A percentile compares a stretch with the other conserved stretches of the same genome.
phyloP scores from a whole-genome alignment of 2,797 vertebrate genomes.

The Liparis tanakae region DNA sequence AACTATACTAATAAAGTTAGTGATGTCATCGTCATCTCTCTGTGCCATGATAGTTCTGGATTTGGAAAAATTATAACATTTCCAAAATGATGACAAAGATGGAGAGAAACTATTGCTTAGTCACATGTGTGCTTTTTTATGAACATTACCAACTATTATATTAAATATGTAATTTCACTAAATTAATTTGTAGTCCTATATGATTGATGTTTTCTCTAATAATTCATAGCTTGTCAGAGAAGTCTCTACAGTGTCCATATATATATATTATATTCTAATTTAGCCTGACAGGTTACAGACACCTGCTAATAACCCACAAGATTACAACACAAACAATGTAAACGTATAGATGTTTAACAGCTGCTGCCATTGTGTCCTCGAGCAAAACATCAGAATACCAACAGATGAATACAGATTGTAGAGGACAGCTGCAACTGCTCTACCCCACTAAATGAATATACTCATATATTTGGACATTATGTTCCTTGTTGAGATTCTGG shows the following conservation, averaged over 20 bases:
- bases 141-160: background rate
- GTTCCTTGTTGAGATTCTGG: background rate
- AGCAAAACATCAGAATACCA: slow-evolving; percentile 12
- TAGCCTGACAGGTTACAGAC: slow-evolving; percentile 25
- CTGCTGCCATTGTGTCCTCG: slow-evolving; percentile 7
- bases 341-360: background rate
- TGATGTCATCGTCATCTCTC: background rate
- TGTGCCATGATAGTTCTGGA: background rate
- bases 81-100: no score
- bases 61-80: background rate
- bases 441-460: background rate
- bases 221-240: background rate
- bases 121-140: background rate
- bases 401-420: background rate
- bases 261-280: slow-evolving; percentile 15
- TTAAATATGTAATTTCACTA: background rate
- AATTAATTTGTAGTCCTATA: background rate
- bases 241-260: background rate
- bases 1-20: background rate
- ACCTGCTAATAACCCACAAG: background rate
- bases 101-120: background rate
- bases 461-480: background rate
- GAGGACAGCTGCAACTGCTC: background rate
- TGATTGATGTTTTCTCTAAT: background rate
- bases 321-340: background rate